Evolutionary conservation across 2,113 vertebrate genomes (phyloP), one percentile per base, ranked within the genome.

Genomic region (Cyanoderma ruficeps): DNA sequence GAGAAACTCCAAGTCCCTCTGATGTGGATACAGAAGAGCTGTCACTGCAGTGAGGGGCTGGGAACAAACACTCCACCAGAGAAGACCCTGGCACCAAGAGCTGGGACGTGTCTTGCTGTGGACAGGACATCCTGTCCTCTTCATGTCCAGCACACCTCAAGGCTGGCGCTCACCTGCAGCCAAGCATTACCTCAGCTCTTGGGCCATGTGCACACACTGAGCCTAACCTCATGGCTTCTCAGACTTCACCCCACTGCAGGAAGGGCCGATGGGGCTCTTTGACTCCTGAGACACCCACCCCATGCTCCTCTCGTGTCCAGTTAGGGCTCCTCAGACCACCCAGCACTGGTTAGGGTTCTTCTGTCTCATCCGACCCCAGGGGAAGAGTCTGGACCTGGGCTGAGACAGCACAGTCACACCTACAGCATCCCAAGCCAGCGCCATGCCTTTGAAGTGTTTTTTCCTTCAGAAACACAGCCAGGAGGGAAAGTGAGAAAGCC

Each of bases 381-480:
- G 25, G 21, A 69, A 93, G 60, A 31, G 33, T 61, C 55, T 89
- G 68, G 74, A 44, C 16, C 68, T 14, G 60, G 39, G 24, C 50
- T 92, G 83, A 93, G 76, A 80, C 2, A 1, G 33, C 50, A 33
- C 3, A 7, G 80, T 90, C 93, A 86, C 83, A 94, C 95, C 94
- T 96, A 88, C 68, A 83, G 50, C 31, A 49, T 59, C 80, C 44
- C 37, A 11, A 15, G 86, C 76, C 91, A 93, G 64, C 50, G 42
- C 42, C 7, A 7, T 35, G 76, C 27, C 76, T 94, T 96, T 90
- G 79, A 95, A 95, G 89, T 74, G 46, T 13, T 87, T 89, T 90
- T 90, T 88, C 70, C 84, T 91, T 87, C 91, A 90, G 93, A 93
- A 94, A 93, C 75, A 59, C 21, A 76, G 93, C 91, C 93, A 93